phyloP scores from a whole-genome alignment of 1,140 invertebrate genomes.

The Zaprionus capensis region DNA sequence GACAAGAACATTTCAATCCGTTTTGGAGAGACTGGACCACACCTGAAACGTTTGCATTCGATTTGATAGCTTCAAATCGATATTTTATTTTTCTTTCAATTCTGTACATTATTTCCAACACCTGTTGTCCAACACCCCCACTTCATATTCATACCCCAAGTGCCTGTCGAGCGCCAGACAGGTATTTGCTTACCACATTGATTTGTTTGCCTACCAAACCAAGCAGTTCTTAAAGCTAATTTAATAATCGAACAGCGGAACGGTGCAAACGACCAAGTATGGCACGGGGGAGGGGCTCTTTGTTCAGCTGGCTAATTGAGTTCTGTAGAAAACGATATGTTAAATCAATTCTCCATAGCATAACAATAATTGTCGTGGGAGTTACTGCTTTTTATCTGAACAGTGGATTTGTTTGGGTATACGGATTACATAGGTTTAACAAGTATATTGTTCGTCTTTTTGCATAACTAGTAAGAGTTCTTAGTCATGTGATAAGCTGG shows the following conservation, averaged over 20 bases:
- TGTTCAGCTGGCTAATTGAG: neutral
- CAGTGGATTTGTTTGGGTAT: neutral
- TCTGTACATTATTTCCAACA: conserved; percentile 28
- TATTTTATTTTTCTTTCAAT: conserved; percentile 13
- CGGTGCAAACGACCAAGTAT: neutral
- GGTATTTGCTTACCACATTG: conserved; percentile 29
- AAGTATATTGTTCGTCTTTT: no score
- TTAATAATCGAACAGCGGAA: conserved; percentile 34
- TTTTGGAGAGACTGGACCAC: conserved; percentile 40
- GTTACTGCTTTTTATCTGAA: neutral
- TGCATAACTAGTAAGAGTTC: no score
- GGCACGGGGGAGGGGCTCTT: neutral
- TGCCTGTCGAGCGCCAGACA: neutral
- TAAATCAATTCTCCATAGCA: conserved; percentile 3
- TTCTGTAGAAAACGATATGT: neutral
- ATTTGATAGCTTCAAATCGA: conserved; percentile 13
- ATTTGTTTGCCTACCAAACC: conserved; percentile 38
- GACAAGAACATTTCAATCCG: conserved; percentile 62
- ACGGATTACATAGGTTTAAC: no score
- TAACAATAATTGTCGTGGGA: neutral
- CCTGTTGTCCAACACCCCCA: conserved; percentile 30
- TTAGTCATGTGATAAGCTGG: no score
- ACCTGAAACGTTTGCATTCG: conserved; percentile 29
- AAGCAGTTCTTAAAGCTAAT: conserved; percentile 35
- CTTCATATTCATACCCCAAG: neutral